Evolutionary conservation across 92 coral and sea anemone species (phyloP), one percentile per base, ranked within the genome.

Genomic region (Phenganax subtilis): DNA sequence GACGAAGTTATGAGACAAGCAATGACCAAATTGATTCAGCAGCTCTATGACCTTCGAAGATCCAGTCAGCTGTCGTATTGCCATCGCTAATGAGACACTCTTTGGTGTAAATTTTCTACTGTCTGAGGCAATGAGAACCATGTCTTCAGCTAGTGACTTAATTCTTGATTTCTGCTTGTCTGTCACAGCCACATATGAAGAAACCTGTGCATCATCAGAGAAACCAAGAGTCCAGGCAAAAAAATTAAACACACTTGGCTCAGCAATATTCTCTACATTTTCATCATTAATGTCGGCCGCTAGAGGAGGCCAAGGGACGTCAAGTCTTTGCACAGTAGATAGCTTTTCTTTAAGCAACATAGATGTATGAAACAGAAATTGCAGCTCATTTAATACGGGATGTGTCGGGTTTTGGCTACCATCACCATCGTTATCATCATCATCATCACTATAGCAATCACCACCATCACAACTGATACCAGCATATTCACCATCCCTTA

Each of bases 21-120:
- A 72, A 72, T 72, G 77, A 20, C 77, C 77, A 47, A 72, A 72
- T 17, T 55, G 57, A 51, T 72, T 72, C 15, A 72, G 60, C 47
- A 72, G 12, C 17, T 72, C 51, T 29, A 72, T 7, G 60, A 72
- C 60, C 20, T 17, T 72, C 20, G 57, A 72, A 15, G 57, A 72
- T 5, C 77, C 77, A 51, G 77, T 51, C 12, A 72, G 28, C 25
- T 72, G 77, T 9, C 77, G 29, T 14, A 72, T 55, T 51, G 77
- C 77, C 77, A 72, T 72, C 44, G 28, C 60, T 16, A 72, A 52
- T 47, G 77, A 12, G 7, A 72, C 20, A 51, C 57, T 51, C 77
- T 72, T 72, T n/a, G 77, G 77, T 51, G 77, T 72, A 6, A 51
- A n/a, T 16, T 72, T 72, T 72, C 51, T 31, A 5, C 77, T 57